Evolutionary conservation across 2,797 vertebrate species (phyloP).

Genomic region (Jordanella pulchra): DNA sequence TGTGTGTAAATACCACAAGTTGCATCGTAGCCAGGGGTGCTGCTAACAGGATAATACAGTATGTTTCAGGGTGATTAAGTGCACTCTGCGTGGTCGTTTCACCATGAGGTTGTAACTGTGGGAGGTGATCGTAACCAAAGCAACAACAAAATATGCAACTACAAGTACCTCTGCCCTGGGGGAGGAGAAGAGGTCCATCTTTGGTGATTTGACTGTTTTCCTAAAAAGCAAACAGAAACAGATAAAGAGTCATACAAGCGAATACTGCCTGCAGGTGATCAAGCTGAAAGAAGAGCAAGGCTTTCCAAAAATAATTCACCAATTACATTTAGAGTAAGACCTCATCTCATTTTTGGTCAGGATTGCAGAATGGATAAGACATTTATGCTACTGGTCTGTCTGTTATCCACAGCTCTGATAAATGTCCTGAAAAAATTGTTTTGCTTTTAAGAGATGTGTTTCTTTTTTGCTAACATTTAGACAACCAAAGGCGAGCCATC

Average conservation of each 20-base stretch:
- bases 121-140: slow-evolving; percentile 62
- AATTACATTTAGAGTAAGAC: neutral
- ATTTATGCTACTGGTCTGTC: neutral
- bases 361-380: neutral
- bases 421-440: neutral
- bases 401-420: neutral
- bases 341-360: neutral
- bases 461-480: neutral
- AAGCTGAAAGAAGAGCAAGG: neutral
- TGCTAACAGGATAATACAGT: slow-evolving; percentile 34
- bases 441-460: neutral
- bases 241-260: neutral
- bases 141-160: slow-evolving; percentile 41
- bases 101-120: slow-evolving; percentile 38
- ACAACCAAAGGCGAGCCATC: neutral
- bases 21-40: slow-evolving; percentile 15
- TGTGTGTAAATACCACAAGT: neutral
- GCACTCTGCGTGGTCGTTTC: slow-evolving; percentile 35
- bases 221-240: slow-evolving; percentile 53
- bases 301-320: neutral
- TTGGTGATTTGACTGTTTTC: slow-evolving; percentile 75
- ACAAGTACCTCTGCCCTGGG: slow-evolving; percentile 81
- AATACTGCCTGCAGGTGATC: neutral
- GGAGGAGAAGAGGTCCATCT: slow-evolving; percentile 79
- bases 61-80: slow-evolving; percentile 27